Evolutionary conservation across 1,140 invertebrate genomes (phyloP).

Genomic region (Meteorus sp.): DNA sequence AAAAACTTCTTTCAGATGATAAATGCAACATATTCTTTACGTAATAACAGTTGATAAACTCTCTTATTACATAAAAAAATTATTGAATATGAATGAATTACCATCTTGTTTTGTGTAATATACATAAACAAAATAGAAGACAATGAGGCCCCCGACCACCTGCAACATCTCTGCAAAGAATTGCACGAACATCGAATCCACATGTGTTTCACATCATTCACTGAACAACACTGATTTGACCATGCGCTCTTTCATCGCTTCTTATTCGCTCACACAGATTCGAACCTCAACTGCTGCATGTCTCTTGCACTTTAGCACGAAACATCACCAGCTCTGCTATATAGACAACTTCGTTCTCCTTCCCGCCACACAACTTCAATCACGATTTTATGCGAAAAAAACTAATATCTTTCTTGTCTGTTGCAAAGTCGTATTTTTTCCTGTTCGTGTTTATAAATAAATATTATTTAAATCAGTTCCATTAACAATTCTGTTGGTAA

Average conservation of each 20-base stretch:
- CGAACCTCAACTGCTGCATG: too few species aligned
- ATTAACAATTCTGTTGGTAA: too few species aligned
- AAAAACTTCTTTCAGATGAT: neutral
- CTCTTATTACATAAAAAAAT: neutral
- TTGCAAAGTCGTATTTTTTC: too few species aligned
- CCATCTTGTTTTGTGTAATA: conserved; percentile 46
- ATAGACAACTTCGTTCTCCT: too few species aligned
- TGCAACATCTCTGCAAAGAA: conserved; percentile 50
- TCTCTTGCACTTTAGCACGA: too few species aligned
- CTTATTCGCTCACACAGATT: too few species aligned
- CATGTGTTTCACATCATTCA: conserved; percentile 20
- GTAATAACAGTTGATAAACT: neutral
- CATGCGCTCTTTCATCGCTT: conserved; percentile 5
- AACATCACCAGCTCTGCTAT: too few species aligned
- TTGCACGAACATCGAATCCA: conserved; percentile 44
- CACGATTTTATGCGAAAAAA: too few species aligned
- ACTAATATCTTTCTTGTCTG: too few species aligned
- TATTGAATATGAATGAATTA: conserved; percentile 36
- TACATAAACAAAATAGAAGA: conserved; percentile 51
- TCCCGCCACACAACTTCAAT: too few species aligned
- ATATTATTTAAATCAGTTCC: too few species aligned
- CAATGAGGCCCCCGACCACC: conserved; percentile 50
- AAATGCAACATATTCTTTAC: neutral
- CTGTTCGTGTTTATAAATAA: too few species aligned
- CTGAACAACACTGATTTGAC: conserved; percentile 9